Evolutionary conservation across 2,113 vertebrate species (phyloP).

Genomic region (Grammomys dolichurus): DNA sequence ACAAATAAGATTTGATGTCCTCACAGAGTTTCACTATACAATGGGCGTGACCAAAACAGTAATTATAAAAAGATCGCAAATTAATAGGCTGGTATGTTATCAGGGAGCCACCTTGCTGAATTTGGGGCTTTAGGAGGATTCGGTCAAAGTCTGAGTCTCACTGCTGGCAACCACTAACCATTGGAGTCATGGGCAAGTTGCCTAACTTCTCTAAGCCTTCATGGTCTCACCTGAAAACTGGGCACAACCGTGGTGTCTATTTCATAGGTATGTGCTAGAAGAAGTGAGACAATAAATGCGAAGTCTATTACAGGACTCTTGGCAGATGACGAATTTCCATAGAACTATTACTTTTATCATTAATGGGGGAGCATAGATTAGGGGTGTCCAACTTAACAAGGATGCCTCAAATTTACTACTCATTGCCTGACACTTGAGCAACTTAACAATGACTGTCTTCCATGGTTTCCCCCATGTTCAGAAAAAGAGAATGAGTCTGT

Average conservation of each 20-base stretch:
- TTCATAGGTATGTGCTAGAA: background rate
- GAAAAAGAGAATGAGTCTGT: background rate
- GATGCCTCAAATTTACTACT: background rate
- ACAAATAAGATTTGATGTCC: background rate
- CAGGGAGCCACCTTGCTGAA: background rate
- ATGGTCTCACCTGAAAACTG: background rate
- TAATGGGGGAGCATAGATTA: background rate
- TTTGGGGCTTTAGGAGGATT: background rate
- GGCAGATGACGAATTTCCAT: background rate
- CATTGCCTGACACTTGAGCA: background rate
- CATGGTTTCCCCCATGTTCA: background rate
- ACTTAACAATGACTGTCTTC: background rate
- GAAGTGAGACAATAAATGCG: background rate
- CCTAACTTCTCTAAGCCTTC: slow-evolving; percentile 2
- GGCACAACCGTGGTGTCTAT: background rate
- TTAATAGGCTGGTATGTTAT: background rate
- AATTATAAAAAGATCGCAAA: background rate
- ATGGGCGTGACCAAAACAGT: background rate
- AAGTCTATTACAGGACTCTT: background rate
- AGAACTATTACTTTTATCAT: background rate
- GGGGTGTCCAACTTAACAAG: background rate
- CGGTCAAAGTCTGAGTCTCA: background rate
- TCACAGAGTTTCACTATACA: background rate
- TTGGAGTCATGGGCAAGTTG: background rate
- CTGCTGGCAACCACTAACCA: background rate